These are phyloP conservation scores for Ormyrus nitidulus DNA, from an alignment of 2,888 invertebrate species.

Conservation along the genomic window DNA sequence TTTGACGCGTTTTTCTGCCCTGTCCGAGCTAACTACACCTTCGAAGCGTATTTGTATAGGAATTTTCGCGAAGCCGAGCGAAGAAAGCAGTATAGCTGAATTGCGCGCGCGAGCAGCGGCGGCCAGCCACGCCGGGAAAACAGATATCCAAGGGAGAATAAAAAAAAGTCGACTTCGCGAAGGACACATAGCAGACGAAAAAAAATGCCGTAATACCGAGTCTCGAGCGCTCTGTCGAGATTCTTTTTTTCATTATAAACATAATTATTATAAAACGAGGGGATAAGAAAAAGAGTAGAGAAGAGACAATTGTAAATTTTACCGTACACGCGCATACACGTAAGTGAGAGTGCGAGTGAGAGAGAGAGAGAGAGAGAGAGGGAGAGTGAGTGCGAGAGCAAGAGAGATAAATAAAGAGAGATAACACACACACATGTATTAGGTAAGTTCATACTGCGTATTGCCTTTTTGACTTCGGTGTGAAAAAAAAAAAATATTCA, in stretches of 20 bases:
- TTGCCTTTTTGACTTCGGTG: slow-evolving; percentile 76
- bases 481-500: slow-evolving; percentile 71
- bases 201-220: slow-evolving; percentile 39
- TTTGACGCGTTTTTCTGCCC: slow-evolving; percentile 40
- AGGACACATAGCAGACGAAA: slow-evolving; percentile 29
- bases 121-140: background rate
- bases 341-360: slow-evolving; percentile 36
- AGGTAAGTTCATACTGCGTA: slow-evolving; percentile 75
- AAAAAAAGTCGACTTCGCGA: slow-evolving; percentile 24
- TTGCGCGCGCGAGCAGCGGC: background rate
- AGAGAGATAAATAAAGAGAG: slow-evolving; percentile 48
- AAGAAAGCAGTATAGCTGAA: slow-evolving; percentile 12
- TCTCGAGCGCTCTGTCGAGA: slow-evolving; percentile 56
- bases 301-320: slow-evolving; percentile 64
- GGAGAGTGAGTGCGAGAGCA: slow-evolving; percentile 30
- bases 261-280: slow-evolving; percentile 45
- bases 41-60: background rate
- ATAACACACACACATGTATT: slow-evolving; percentile 67
- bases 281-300: slow-evolving; percentile 63
- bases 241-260: slow-evolving; percentile 40
- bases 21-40: slow-evolving; percentile 25
- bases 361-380: slow-evolving; percentile 32
- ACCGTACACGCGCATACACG: slow-evolving; percentile 67
- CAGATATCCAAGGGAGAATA: slow-evolving; percentile 36
- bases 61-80: slow-evolving; percentile 23